These are phyloP conservation scores for Tribolium madens DNA, from an alignment of 1,140 invertebrate species.

Conservation along the genomic window DNA sequence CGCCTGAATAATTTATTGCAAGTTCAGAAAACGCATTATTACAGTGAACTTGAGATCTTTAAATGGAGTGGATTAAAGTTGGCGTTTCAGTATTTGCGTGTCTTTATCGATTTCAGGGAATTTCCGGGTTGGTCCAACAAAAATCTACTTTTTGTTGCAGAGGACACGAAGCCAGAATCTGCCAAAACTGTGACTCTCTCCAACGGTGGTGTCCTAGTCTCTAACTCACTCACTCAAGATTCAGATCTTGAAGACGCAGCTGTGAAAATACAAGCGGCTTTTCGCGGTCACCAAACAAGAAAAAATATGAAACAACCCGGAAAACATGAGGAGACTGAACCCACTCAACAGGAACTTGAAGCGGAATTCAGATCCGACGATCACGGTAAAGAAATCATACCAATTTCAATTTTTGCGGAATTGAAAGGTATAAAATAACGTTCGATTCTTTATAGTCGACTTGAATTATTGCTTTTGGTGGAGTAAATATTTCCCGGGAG, in stretches of 20 bases:
- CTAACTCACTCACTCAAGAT: constrained; percentile 34
- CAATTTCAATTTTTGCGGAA: background rate
- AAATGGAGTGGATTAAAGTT: constrained; percentile 23
- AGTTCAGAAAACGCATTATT: background rate
- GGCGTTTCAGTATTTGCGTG: background rate
- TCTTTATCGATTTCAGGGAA: background rate
- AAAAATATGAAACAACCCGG: constrained; percentile 72
- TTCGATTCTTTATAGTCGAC: background rate
- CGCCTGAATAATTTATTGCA: background rate
- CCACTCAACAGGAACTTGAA: constrained; percentile 78
- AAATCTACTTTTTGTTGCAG: constrained; percentile 41
- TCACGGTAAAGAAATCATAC: constrained; percentile 71
- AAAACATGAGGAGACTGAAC: constrained; percentile 68
- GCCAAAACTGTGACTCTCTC: constrained; percentile 56
- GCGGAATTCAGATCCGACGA: constrained; percentile 82
- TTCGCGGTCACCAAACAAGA: constrained; percentile 77
- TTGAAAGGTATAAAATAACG: background rate
- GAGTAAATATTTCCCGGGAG: background rate
- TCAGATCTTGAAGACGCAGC: constrained; percentile 67
- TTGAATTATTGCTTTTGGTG: background rate
- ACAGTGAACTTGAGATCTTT: background rate
- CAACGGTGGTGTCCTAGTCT: constrained; percentile 19
- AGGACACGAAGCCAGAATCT: constrained; percentile 53
- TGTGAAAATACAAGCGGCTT: constrained; percentile 78
- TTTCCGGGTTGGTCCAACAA: background rate